These are phyloP conservation scores for Zaprionus gabonicus DNA, from an alignment of 1,140 invertebrate genomes.

Conservation along the genomic window DNA sequence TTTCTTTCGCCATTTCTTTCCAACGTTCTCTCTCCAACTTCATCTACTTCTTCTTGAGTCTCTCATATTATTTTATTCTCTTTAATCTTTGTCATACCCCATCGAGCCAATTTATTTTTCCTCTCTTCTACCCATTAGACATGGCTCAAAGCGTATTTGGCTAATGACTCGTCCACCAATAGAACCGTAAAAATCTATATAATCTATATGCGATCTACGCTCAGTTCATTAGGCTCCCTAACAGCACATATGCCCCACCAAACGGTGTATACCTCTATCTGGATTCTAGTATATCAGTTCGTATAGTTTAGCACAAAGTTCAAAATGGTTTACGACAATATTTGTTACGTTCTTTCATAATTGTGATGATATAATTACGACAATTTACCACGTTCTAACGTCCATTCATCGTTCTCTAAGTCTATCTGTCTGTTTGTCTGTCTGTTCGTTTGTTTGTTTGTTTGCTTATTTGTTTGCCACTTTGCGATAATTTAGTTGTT, in stretches of 20 bases:
- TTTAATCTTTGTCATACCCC: background rate
- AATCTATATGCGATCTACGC: conserved; percentile 13
- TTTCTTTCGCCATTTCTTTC: background rate
- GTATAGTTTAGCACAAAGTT: conserved; percentile 44
- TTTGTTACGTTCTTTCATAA: conserved; percentile 35
- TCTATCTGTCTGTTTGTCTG: conserved; percentile 1
- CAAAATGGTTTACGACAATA: conserved; percentile 39
- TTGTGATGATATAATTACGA: conserved; percentile 55
- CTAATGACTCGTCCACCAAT: conserved; percentile 17
- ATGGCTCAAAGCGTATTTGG: background rate
- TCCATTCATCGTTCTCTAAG: background rate
- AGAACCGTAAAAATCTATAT: conserved; percentile 3
- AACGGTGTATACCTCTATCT: background rate
- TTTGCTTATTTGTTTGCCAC: conserved; percentile 45
- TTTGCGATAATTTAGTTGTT: conserved; percentile 44
- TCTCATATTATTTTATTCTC: background rate
- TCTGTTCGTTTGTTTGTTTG: background rate
- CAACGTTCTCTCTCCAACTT: background rate
- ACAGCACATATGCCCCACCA: background rate
- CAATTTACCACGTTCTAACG: conserved; percentile 30
- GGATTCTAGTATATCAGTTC: background rate
- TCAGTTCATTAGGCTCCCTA: background rate
- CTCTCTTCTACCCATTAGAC: conserved; percentile 18
- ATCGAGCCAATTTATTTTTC: background rate
- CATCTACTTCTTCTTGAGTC: background rate